phyloP scores from a whole-genome alignment of 2,113 vertebrate genomes.

The Tachysurus vachellii region DNA sequence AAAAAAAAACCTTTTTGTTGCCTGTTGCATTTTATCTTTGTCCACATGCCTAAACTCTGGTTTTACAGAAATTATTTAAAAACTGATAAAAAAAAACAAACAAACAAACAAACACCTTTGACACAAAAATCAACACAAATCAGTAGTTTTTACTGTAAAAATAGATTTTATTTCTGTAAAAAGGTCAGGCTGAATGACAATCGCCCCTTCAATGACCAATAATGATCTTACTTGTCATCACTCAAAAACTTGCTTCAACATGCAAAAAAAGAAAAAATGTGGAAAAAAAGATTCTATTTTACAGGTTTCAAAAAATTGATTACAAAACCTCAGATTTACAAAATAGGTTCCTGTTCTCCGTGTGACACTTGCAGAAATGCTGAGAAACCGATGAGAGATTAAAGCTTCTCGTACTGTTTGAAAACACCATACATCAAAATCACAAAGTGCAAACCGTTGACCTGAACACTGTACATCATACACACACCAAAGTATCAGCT shows the following conservation, averaged over 20 bases:
- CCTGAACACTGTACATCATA: slow-evolving; percentile 57
- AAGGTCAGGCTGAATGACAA: slow-evolving; percentile 61
- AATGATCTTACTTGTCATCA: slow-evolving; percentile 55
- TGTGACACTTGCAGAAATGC: slow-evolving; percentile 7
- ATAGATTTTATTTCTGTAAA: slow-evolving; percentile 82
- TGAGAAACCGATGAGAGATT: slow-evolving; percentile 46
- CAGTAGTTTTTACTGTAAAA: slow-evolving; percentile 70
- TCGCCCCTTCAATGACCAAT: slow-evolving; percentile 37
- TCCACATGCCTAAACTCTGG: no score
- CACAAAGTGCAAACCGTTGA: slow-evolving; percentile 43
- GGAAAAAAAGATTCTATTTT: slow-evolving; percentile 65
- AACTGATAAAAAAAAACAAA: no score
- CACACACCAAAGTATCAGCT: slow-evolving; percentile 50
- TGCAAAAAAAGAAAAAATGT: slow-evolving; percentile 68
- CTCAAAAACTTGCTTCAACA: slow-evolving; percentile 58
- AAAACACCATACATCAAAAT: slow-evolving; percentile 60
- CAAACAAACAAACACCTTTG: neutral
- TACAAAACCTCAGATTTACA: slow-evolving; percentile 63
- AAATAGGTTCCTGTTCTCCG: slow-evolving; percentile 43
- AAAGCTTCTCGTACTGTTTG: slow-evolving; percentile 51
- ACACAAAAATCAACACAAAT: neutral
- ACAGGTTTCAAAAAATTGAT: slow-evolving; percentile 68
- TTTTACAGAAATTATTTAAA: neutral
- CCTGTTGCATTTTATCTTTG: slow-evolving; percentile 11
- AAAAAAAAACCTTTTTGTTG: neutral